Percentiles rank a stretch among this genome's conserved stretches.
These are phyloP conservation scores for Glossosoma conforme DNA, from an alignment of 1,140 invertebrate species.

Conservation along the genomic window DNA sequence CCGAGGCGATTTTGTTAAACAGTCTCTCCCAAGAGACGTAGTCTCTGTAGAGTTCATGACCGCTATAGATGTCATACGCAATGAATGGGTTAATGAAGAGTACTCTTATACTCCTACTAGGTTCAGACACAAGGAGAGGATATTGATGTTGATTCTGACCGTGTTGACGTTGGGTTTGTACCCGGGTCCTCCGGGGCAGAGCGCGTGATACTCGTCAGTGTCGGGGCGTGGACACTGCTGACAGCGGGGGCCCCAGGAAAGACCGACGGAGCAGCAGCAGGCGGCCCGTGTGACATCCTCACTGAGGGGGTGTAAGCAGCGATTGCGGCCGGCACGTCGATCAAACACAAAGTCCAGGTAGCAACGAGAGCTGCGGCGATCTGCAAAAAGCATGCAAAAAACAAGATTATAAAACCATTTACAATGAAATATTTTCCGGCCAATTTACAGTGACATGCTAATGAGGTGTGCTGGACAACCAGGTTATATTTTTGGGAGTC, in stretches of 20 bases:
- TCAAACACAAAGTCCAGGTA: conserved; percentile 58
- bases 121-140: too few species aligned
- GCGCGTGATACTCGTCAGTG: conserved; percentile 65
- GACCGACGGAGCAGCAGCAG: conserved; percentile 83
- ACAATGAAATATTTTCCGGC: too few species aligned
- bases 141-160: conserved; percentile 43
- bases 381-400: too few species aligned
- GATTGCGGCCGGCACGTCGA: conserved; percentile 38
- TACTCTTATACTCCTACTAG: too few species aligned
- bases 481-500: too few species aligned
- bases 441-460: too few species aligned
- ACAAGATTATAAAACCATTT: too few species aligned
- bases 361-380: conserved; percentile 73
- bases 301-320: conserved; percentile 50
- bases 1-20: too few species aligned
- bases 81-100: too few species aligned
- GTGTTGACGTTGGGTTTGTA: conserved; percentile 79
- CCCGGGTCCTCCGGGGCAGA: conserved; percentile 80
- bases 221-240: conserved; percentile 70
- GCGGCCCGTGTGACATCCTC: conserved; percentile 70
- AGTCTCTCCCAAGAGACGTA: too few species aligned
- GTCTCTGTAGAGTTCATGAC: not conserved
- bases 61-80: too few species aligned
- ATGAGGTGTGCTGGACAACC: too few species aligned
- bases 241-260: conserved; percentile 79